Base-by-base conservation (phyloP, 2,797 vertebrate genomes). In the Halcyon badia region DNA sequence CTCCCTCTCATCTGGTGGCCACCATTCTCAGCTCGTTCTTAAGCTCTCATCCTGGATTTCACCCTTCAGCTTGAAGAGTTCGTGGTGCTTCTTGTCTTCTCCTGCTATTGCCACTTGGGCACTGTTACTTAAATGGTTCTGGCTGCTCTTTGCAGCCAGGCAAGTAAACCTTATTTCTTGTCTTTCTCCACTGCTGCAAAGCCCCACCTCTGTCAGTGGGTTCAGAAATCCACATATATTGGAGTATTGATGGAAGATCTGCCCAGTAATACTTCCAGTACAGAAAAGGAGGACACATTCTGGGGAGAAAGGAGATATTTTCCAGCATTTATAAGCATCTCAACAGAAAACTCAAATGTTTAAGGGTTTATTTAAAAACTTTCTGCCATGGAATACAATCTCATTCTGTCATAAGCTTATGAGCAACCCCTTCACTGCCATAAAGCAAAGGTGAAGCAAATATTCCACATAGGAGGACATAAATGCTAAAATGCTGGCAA, bases 391-490 rank as follows among this genome's bases (percentile, higher is more conserved):
- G 54, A 92, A 56, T 46, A 24, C 16, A 70, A 83, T 81, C n/a
- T 79, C 82, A 68, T 82, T 92, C 54, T 41, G 6, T 41, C 56
- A 49, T 79, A 82, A 95, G 33, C 17, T 62, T 70, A 4, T 64
- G 58, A 79, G 12, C 35, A 73, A 33, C 16, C 19, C 62, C 62
- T 73, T 90, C 52, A 60, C 39, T 84, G 51, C 26, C 42, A 84
- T 87, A 93, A 96, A 95, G 73, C 24, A 85, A 91, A 94, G 70
- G 68, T 71, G 71, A 92, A 89, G 42, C 16, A 73, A 94, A 79
- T 87, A 73, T 66, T 90, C 70, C 7, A 2, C 66, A 48, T 26
- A 14, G 30, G 49, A 49, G 9, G 49, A 84, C 39, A 87, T 70
- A 89, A 95, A 93, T 94, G 33, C 71, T 68, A 79, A 89, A 94